Base-by-base conservation (phyloP, 1,140 invertebrate species). In the Leptonema lineaticorne region DNA sequence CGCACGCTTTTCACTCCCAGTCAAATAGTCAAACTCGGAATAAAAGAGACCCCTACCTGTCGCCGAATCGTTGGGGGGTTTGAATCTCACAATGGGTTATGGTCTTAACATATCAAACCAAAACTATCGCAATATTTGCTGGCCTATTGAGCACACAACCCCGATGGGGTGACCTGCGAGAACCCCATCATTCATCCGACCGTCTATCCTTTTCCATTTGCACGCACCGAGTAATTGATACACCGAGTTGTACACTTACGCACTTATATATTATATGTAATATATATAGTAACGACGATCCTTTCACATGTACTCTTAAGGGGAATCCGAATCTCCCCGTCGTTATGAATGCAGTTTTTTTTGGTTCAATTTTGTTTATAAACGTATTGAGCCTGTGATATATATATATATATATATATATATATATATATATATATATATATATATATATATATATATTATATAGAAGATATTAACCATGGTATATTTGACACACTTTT, bases 71-170 rank as follows among this genome's bases (percentile, higher is more conserved):
- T 20, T n/a, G n/a, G n/a, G 50, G 24, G 62, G 45, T 24, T 18
- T 22, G 45, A 22, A 9, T 24, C 22, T 6, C 18, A 64, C 62
- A 64, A 64, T 64, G 62, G 62, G 4, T 16, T 22, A 7, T 8
- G 26, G 45, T 22, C 62, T 46, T 64, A 48, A 64, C 45, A 46
- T 64, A 64, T 64, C 62, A 64, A 50, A 64, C 62, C 62, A 46
- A 64, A 64, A 64, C 62, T 64, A 64, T 64, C 62, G 62, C 62
- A 64, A 64, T 64, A 64, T 64, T 64, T 64, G 62, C 62, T 46
- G 45, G 62, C n/a, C 62, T 64, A 64, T 64, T 64, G 62, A 64
- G 46, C 62, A 50, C 62, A 30, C 26, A 26, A 37, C 30, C 24
- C 3, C 4, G 24, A 4, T 7, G 58, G 30, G 58, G 30, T 48